Evolutionary conservation across 1,140 invertebrate genomes (phyloP).

Genomic region (Drosophila cardini): DNA sequence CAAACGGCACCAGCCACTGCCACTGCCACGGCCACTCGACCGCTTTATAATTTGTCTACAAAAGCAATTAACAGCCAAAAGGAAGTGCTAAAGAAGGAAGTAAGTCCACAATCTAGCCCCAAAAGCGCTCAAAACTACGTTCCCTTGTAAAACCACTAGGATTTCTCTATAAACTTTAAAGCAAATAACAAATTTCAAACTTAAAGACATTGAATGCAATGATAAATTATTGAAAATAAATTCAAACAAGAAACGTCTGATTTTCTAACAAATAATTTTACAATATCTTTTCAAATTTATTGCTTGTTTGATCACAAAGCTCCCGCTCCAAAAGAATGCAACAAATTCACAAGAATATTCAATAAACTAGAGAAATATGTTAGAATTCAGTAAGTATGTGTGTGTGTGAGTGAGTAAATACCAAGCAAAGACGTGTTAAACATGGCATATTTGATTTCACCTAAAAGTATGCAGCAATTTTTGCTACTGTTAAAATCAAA

Average conservation of each 20-base stretch:
- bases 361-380: slow-evolving; percentile 1
- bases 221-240: background rate
- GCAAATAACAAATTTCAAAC: background rate
- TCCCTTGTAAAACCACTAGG: background rate
- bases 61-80: slow-evolving; percentile 75
- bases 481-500: background rate
- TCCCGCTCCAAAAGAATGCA: background rate
- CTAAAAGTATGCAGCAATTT: slow-evolving; percentile 10
- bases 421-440: slow-evolving; percentile 31
- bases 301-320: background rate
- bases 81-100: slow-evolving; percentile 25
- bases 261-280: too few species aligned
- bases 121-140: slow-evolving; percentile 19
- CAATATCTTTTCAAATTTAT: background rate
- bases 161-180: background rate
- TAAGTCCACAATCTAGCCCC: slow-evolving; percentile 10
- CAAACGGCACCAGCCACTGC: slow-evolving; percentile 22
- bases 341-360: background rate
- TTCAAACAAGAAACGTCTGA: background rate
- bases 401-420: background rate
- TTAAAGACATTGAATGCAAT: background rate
- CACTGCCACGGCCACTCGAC: slow-evolving; percentile 38
- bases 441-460: slow-evolving; percentile 61
- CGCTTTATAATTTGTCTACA: slow-evolving; percentile 79
- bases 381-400: background rate